Conservation (phyloP, 2,888 invertebrate genomes). For the Alloplasta piceator region DNA sequence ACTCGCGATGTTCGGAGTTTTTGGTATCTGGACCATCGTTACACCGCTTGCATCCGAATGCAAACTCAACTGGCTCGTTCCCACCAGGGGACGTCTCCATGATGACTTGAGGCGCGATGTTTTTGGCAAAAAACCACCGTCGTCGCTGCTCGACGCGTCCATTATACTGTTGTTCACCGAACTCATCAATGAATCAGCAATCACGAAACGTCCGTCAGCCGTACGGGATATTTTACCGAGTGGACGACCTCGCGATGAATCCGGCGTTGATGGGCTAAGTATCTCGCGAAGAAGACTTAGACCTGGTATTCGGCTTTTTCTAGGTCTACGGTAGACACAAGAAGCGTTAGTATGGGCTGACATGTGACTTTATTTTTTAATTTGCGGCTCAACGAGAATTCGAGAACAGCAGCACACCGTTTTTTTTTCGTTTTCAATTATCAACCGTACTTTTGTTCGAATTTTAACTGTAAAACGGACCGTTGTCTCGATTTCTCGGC, state of each 20-base stretch:
- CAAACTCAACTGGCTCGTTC: constrained; percentile 88
- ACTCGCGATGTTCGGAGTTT: constrained; percentile 45
- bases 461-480: background rate
- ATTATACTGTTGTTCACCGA: constrained; percentile 85
- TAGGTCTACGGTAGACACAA: constrained; percentile 87
- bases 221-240: constrained; percentile 89
- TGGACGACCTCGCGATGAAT: constrained; percentile 82
- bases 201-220: constrained; percentile 90
- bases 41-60: constrained; percentile 87
- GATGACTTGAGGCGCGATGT: constrained; percentile 76
- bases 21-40: constrained; percentile 75
- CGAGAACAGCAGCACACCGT: constrained; percentile 3
- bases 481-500: constrained; percentile 47
- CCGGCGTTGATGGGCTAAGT: constrained; percentile 83
- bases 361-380: constrained; percentile 11
- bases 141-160: constrained; percentile 90
- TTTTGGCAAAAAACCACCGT: constrained; percentile 92
- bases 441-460: constrained; percentile 32
- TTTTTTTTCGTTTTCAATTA: background rate
- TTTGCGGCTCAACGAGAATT: constrained; percentile 35
- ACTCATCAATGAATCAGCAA: constrained; percentile 85
- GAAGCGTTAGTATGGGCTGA: constrained; percentile 70
- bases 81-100: constrained; percentile 85
- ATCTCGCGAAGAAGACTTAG: constrained; percentile 89
- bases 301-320: constrained; percentile 98